phyloP scores from a whole-genome alignment of 2,888 invertebrate species.

The Subacronicta megacephala region DNA sequence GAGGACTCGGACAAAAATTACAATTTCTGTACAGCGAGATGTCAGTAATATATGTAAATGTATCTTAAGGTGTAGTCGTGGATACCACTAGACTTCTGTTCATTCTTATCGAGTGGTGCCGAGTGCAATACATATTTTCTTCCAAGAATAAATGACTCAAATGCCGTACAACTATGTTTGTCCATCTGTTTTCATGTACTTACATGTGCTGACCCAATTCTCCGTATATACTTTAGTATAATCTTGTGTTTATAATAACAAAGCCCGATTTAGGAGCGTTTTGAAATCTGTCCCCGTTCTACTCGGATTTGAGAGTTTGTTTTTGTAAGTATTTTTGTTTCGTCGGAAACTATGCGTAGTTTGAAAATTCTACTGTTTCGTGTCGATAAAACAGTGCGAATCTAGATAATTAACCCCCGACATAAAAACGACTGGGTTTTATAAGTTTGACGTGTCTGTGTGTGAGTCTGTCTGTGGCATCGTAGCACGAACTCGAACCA shows the following conservation, averaged over 20 bases:
- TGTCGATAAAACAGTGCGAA: too few species aligned
- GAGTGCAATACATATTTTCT: slow-evolving; percentile 44
- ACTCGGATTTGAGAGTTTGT: background rate
- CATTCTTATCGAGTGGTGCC: background rate
- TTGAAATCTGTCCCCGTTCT: slow-evolving; percentile 9
- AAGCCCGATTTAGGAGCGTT: slow-evolving; percentile 25
- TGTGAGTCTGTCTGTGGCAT: too few species aligned
- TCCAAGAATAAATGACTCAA: slow-evolving; percentile 43
- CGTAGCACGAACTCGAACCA: too few species aligned
- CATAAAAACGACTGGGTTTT: too few species aligned
- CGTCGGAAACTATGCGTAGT: background rate
- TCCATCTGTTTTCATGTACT: slow-evolving; percentile 30
- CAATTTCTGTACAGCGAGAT: too few species aligned
- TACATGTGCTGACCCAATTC: slow-evolving; percentile 37
- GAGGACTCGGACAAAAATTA: too few species aligned
- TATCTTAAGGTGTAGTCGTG: too few species aligned
- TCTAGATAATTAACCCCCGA: too few species aligned
- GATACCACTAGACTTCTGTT: background rate
- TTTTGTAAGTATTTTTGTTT: background rate
- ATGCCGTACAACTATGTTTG: slow-evolving; percentile 44
- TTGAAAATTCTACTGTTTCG: too few species aligned
- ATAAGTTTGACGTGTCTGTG: too few species aligned
- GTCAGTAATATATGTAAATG: too few species aligned
- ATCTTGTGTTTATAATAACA: slow-evolving; percentile 20
- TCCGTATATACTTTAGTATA: slow-evolving; percentile 25